Conservation (phyloP, 64 coral and sea anemone species). For the Montipora sp. region DNA sequence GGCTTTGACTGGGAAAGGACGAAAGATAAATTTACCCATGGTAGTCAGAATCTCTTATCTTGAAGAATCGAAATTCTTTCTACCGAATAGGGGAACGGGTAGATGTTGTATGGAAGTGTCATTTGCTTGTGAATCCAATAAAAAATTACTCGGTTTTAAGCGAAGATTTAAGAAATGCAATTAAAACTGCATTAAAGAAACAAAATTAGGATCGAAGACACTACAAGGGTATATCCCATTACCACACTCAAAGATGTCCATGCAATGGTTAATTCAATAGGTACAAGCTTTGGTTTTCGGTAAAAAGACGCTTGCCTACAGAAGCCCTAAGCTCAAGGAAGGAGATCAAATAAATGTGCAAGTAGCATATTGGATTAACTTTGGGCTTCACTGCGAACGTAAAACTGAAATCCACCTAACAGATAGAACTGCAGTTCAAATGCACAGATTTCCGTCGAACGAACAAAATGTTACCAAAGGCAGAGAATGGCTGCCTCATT, state of each 20-base stretch:
- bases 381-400: too few relatives aligned
- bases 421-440: too few relatives aligned
- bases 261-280: background rate
- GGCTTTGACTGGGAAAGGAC: background rate
- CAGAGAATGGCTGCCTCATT: too few relatives aligned
- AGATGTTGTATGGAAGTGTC: background rate
- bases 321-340: background rate
- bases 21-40: background rate
- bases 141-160: background rate
- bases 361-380: too few relatives aligned
- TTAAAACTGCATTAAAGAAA: too few relatives aligned
- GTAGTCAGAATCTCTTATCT: too few relatives aligned
- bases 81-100: too few relatives aligned
- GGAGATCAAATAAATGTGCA: background rate
- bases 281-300: background rate
- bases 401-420: too few relatives aligned
- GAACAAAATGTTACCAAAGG: too few relatives aligned
- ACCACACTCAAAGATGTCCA: background rate
- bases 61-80: too few relatives aligned
- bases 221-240: background rate
- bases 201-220: too few relatives aligned
- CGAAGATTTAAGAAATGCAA: background rate
- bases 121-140: background rate
- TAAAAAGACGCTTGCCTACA: background rate
- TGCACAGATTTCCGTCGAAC: too few relatives aligned